Evolutionary conservation across 2,113 vertebrate species (phyloP).

Genomic region (Tauraco erythrolophus): DNA sequence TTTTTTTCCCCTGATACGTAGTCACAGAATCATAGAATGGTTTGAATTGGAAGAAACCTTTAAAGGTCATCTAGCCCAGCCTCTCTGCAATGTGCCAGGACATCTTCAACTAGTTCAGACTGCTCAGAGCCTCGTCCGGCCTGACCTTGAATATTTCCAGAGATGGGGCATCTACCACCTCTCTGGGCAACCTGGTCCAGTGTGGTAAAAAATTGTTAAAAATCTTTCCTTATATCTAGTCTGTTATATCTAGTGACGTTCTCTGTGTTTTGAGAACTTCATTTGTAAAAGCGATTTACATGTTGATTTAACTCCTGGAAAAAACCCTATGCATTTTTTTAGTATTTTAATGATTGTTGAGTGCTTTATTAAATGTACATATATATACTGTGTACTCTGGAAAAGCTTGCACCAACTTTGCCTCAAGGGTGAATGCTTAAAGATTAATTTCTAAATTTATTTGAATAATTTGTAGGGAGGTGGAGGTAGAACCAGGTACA

Average conservation of each 20-base stretch:
- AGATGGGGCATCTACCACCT: neutral
- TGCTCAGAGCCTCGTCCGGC: neutral
- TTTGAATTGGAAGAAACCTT: neutral
- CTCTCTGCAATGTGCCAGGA: neutral
- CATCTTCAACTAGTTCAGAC: neutral
- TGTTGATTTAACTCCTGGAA: neutral
- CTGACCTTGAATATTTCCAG: neutral
- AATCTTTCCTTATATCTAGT: neutral
- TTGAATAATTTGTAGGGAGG: constrained; percentile 6
- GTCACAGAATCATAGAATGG: neutral
- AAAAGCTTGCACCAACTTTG: neutral
- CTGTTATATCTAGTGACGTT: neutral
- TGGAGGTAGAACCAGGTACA: neutral
- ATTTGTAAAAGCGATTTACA: neutral
- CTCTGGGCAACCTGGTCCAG: neutral
- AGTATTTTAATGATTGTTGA: neutral
- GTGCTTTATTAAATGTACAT: neutral
- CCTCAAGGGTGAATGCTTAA: neutral
- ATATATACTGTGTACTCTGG: neutral
- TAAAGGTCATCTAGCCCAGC: neutral
- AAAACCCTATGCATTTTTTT: neutral
- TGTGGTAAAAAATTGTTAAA: neutral
- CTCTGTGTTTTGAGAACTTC: neutral
- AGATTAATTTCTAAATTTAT: neutral
- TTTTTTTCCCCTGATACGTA: neutral